Percentiles rank a stretch among this genome's conserved stretches.
Conservation (phyloP, 2,888 invertebrate species). For the Tipula confusa region DNA sequence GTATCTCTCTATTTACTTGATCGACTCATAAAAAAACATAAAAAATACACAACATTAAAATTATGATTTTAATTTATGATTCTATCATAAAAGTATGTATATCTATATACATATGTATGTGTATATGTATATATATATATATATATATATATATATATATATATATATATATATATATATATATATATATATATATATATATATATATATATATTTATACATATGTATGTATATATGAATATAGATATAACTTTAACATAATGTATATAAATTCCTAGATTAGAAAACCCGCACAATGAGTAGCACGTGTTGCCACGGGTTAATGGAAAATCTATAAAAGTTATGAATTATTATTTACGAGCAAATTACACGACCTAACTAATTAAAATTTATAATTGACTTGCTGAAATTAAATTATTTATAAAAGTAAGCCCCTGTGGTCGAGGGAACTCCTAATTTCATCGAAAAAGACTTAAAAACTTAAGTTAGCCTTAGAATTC, state of each 20-base stretch:
- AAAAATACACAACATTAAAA: neutral
- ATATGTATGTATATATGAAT: too few species aligned
- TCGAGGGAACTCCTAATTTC: too few species aligned
- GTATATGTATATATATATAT: neutral
- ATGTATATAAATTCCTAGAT: neutral
- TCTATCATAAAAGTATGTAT: neutral
- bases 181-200: neutral
- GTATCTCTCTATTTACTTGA: neutral
- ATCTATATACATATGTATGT: neutral
- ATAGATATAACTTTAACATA: neutral
- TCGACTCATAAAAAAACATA: neutral
- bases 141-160: neutral
- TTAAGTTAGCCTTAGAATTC: too few species aligned
- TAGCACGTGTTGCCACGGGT: neutral
- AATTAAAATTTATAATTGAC: neutral
- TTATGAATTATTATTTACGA: neutral
- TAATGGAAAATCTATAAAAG: neutral
- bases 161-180: too few species aligned
- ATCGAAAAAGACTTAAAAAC: too few species aligned
- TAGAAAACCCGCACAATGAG: neutral
- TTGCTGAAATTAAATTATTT: too few species aligned
- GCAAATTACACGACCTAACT: neutral
- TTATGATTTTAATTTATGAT: neutral
- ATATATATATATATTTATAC: neutral
- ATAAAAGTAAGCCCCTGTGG: neutral